Evolutionary conservation across 2,888 invertebrate species (phyloP), one percentile per base, ranked within the genome.

Genomic region (Lasioglossum leucozonium): DNA sequence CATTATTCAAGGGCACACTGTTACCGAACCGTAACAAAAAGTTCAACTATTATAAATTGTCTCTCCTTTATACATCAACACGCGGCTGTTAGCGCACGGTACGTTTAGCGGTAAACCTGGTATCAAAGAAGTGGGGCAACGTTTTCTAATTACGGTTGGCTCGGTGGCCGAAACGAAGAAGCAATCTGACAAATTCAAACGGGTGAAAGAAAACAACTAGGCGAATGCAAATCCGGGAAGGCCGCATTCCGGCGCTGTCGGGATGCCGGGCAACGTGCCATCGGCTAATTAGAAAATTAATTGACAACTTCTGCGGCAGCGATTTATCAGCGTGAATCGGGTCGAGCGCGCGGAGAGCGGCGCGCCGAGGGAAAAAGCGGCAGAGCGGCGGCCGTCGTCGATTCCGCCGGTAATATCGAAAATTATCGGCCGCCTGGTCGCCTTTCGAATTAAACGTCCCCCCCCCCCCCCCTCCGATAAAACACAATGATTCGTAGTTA

Each of bases 251-350:
- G n/a, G 75, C 26, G 18, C 13, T 42, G 58, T 16, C 16, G 18
- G 51, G 79, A 73, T 83, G 76, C 58, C 73, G 76, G 79, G 58
- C 87, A 74, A 47, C 81, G 79, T 47, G 80, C 76, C 82, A 77
- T 82, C 78, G 69, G 58, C 89, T 89, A 89, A 89, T 89, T 89
- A 89, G 89, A 89, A 89, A 89, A 89, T 89, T 89, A 89, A 89
- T 89, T 83, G 89, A 89, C 84, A 81, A 87, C 77, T 77, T 83
- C 76, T 74, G 72, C 72, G 76, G 73, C 82, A 69, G 40, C 78
- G 89, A 89, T 89, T 89, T 87, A 82, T 89, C 84, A 89, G 80
- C 67, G 67, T 11, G 65, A 13, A 67, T 51, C 55, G 26, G 13
- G 18, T 13, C 11, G n/a, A 37, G 22, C 16, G 78, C 18, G 62